phyloP scores from a whole-genome alignment of 2,113 vertebrate genomes.

The Neomonachus schauinslandi region DNA sequence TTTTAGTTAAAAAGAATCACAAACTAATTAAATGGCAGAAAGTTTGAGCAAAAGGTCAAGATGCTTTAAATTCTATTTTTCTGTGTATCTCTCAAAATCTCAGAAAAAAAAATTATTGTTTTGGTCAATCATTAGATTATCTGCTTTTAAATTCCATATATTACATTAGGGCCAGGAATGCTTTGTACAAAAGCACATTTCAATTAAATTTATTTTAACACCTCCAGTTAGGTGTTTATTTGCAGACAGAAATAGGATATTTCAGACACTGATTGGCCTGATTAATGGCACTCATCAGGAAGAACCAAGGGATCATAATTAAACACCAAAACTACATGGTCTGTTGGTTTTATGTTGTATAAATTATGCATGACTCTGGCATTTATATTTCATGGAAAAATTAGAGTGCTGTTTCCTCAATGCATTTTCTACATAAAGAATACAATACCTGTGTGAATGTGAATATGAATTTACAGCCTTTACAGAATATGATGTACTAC shows the following conservation, averaged over 20 bases:
- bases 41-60: slow-evolving; percentile 40
- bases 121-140: not conserved
- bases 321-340: slow-evolving; percentile 65
- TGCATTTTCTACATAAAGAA: slow-evolving; percentile 50
- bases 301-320: slow-evolving; percentile 65
- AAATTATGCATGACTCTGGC: slow-evolving; percentile 75
- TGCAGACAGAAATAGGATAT: slow-evolving; percentile 60
- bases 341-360: slow-evolving; percentile 71
- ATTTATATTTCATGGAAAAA: slow-evolving; percentile 74
- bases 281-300: slow-evolving; percentile 57
- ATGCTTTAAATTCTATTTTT: not conserved
- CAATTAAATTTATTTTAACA: slow-evolving; percentile 39
- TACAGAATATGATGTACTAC: not conserved
- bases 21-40: slow-evolving; percentile 12
- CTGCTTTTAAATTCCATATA: slow-evolving; percentile 47
- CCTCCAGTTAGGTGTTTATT: slow-evolving; percentile 56
- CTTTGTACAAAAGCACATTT: slow-evolving; percentile 44
- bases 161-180: not conserved
- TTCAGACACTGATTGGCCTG: slow-evolving; percentile 71
- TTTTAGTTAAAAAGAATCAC: not conserved
- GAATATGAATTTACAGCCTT: slow-evolving; percentile 25
- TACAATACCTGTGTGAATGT: slow-evolving; percentile 63
- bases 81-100: slow-evolving; percentile 13
- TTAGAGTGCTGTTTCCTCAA: slow-evolving; percentile 57
- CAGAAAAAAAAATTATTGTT: not conserved